Percentiles rank a stretch among this genome's conserved stretches.
These are phyloP conservation scores for Caenorhabditis japonica DNA, from an alignment of 2,888 invertebrate genomes.

Conservation along the genomic window DNA sequence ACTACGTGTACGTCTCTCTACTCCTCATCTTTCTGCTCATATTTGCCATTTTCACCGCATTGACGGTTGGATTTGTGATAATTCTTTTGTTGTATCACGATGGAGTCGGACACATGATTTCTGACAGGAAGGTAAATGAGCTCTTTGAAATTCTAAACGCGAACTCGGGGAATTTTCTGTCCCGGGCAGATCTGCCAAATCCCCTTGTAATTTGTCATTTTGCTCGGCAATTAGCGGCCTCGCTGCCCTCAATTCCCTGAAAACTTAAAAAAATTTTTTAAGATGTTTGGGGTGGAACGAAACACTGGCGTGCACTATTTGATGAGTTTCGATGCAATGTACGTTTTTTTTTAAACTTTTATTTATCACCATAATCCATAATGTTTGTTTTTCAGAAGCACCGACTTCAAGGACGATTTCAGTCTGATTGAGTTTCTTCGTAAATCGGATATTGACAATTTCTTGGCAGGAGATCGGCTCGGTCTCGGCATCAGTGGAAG, in stretches of 20 bases:
- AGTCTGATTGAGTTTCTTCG: conserved; percentile 50
- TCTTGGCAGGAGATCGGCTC: conserved; percentile 31
- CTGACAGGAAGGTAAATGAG: conserved; percentile 16
- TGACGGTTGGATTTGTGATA: conserved; percentile 41
- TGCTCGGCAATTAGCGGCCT: too few relatives aligned
- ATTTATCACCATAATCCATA: too few relatives aligned
- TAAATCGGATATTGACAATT: conserved; percentile 38
- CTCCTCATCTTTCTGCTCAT: conserved; percentile 19
- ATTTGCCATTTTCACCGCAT: conserved; percentile 34
- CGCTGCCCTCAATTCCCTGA: too few relatives aligned
- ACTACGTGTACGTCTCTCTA: conserved; percentile 4
- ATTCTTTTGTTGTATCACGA: conserved; percentile 36
- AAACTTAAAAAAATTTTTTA: neutral
- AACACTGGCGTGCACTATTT: conserved; percentile 47
- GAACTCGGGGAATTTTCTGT: neutral
- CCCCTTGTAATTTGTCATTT: too few relatives aligned
- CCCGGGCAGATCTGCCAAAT: too few relatives aligned
- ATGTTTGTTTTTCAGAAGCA: conserved; percentile 14
- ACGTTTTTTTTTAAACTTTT: neutral
- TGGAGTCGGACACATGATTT: conserved; percentile 34
- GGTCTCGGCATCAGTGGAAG: conserved; percentile 10
- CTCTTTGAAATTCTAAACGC: neutral
- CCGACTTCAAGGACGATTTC: conserved; percentile 40
- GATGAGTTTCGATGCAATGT: conserved; percentile 41
- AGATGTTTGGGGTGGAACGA: conserved; percentile 44